phyloP scores from a whole-genome alignment of 2,888 invertebrate genomes.

The Pardosa pseudoannulata region DNA sequence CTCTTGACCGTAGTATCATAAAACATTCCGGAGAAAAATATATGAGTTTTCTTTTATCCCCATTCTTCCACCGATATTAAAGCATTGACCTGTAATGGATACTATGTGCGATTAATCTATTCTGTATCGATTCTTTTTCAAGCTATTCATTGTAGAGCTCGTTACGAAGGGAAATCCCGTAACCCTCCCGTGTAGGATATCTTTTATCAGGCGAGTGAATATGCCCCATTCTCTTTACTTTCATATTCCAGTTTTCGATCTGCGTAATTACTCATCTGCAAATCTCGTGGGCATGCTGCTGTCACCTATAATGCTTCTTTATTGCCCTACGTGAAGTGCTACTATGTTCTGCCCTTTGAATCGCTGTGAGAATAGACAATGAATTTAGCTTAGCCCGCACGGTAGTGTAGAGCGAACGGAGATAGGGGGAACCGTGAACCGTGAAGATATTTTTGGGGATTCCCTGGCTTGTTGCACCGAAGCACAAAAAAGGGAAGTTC shows the following conservation, averaged over 20 bases:
- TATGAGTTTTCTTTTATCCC: too few relatives aligned
- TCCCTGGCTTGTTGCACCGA: conserved; percentile 24
- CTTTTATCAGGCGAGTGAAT: neutral
- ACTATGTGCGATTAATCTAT: too few relatives aligned
- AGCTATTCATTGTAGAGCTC: too few relatives aligned
- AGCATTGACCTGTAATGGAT: too few relatives aligned
- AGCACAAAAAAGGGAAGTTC: neutral
- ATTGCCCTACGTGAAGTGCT: neutral
- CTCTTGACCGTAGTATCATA: too few relatives aligned
- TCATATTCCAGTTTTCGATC: too few relatives aligned
- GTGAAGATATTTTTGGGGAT: conserved; percentile 25
- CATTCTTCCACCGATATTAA: too few relatives aligned
- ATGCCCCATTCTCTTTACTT: neutral
- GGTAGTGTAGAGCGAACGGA: neutral
- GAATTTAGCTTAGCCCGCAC: neutral
- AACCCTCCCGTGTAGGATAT: neutral
- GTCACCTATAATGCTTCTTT: neutral
- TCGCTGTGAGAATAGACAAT: neutral
- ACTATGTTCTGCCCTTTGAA: neutral
- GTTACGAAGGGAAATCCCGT: neutral
- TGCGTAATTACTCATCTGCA: neutral
- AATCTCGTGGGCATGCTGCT: neutral
- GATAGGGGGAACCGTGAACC: conserved; percentile 14
- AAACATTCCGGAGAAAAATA: too few relatives aligned
- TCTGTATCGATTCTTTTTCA: too few relatives aligned